Evolutionary conservation across 2,888 invertebrate genomes (phyloP).

Genomic region (Clistopyga incitator): DNA sequence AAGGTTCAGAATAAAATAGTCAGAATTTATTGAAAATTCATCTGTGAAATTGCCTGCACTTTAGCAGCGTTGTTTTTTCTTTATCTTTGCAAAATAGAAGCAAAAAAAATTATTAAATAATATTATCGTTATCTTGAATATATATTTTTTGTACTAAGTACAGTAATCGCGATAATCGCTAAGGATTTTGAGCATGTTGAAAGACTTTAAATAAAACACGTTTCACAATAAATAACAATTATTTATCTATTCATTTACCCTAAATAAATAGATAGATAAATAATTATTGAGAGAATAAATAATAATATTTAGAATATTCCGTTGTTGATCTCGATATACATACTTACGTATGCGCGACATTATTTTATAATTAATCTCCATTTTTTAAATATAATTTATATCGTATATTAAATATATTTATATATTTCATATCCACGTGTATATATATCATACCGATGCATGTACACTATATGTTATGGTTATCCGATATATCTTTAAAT

Average conservation of each 20-base stretch:
- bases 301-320: conserved; percentile 79
- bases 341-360: conserved; percentile 66
- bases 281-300: background rate
- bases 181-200: conserved; percentile 77
- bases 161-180: conserved; percentile 44
- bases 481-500: conserved; percentile 75
- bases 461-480: conserved; percentile 67
- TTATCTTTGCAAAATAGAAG: background rate
- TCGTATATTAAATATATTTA: conserved; percentile 60
- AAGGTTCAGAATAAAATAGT: no score
- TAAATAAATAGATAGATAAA: no score
- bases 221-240: conserved; percentile 22
- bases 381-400: conserved; percentile 56
- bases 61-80: background rate
- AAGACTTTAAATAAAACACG: conserved; percentile 75
- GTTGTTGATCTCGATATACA: conserved; percentile 76
- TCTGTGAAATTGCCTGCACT: no score
- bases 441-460: conserved; percentile 59
- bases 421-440: conserved; percentile 35
- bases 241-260: background rate
- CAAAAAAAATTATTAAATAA: background rate
- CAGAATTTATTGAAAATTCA: no score
- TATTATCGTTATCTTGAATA: background rate
- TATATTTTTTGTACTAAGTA: conserved; percentile 30
- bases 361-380: conserved; percentile 65